Evolutionary conservation across 1,140 invertebrate genomes (phyloP), one percentile per base, ranked within the genome.

Genomic region (Drosophila murphyi): DNA sequence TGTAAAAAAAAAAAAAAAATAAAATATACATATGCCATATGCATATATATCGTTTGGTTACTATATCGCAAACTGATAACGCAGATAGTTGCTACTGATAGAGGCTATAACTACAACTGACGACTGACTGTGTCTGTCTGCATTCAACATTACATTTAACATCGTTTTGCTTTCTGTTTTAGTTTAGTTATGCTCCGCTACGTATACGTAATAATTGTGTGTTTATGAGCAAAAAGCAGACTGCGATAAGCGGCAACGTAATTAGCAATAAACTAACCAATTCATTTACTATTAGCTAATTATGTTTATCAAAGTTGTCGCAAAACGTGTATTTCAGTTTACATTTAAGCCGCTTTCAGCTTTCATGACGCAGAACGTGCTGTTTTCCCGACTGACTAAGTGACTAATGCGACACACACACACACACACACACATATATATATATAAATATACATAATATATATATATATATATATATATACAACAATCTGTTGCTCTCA

Each of bases 141-240:
- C 51, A 50, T 50, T 47, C 48, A 62, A 34, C 54, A 72, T 51
- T 71, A 52, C 73, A 75, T 63, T 82, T 65, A 67, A 82, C 80
- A 76, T 20, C 80, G 31, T 79, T 82, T 82, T 64, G 72, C 80
- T 71, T 68, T 82, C 57, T 62, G 57, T 29, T 35, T 54, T 34
- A 39, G 20, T 28, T 48, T 48, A 48, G 78, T 68, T 57, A 75
- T 76, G 78, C 82, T 60, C 45, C 73, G 65, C 28, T 80, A 73
- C 77, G 61, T 80, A 76, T 86, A 69, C 77, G 78, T 77, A 69
- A 55, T 60, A 31, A 51, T n/a, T n/a, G 6, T n/a, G 3, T 34
- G 29, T 31, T 43, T 20, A 7, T n/a, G 10, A 43, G 39, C 39
- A n/a, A 43, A 43, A 43, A 12, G 34, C 34, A 34, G 7, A 5